Evolutionary conservation across 2,113 vertebrate genomes (phyloP).

Genomic region (Corythornis vintsioides): DNA sequence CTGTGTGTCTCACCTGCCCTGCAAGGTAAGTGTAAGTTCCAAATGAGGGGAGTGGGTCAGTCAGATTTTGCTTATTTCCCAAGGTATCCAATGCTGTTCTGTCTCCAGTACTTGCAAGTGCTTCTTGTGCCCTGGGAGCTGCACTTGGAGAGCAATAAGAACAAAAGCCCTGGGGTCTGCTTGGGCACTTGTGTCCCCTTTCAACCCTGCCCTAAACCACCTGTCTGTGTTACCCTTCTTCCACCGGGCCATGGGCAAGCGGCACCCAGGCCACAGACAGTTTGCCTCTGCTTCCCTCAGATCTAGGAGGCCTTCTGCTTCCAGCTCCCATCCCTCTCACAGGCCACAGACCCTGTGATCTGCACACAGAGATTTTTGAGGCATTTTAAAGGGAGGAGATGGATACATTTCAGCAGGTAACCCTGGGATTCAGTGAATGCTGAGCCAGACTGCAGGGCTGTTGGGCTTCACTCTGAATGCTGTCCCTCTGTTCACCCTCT

Average conservation of each 20-base stretch:
- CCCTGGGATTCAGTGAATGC: not conserved
- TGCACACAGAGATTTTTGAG: not conserved
- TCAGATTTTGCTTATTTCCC: not conserved
- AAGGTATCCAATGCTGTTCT: not conserved
- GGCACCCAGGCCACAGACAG: fast-evolving
- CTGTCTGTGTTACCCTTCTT: not conserved
- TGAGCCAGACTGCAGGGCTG: not conserved
- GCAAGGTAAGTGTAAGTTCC: not conserved
- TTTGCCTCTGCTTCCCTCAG: not conserved
- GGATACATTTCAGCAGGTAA: not conserved
- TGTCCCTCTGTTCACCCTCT: not conserved
- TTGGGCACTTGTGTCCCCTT: not conserved
- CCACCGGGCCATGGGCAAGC: not conserved
- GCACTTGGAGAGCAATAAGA: not conserved
- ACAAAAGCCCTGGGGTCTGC: not conserved
- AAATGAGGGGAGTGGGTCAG: fast-evolving
- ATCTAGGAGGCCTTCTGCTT: not conserved
- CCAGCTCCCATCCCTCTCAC: not conserved
- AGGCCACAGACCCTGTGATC: not conserved
- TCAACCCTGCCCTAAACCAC: not conserved
- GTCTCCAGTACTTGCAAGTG: not conserved
- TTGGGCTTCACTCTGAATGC: not conserved
- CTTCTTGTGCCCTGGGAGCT: not conserved
- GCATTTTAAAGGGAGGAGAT: not conserved
- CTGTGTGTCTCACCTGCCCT: not conserved